Evolutionary conservation across 2,797 vertebrate species (phyloP).

Genomic region (Rhynchonycteris naso): DNA sequence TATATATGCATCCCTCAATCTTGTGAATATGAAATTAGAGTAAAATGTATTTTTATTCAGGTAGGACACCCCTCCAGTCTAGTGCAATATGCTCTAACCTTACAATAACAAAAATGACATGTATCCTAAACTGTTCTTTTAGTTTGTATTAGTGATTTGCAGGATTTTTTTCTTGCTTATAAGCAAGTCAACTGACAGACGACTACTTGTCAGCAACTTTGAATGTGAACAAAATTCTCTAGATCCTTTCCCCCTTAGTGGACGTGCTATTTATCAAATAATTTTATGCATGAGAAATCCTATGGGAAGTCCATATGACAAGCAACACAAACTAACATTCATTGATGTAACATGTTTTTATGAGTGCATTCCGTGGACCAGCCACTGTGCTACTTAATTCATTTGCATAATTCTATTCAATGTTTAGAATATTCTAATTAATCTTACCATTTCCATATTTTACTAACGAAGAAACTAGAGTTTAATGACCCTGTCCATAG

Average conservation of each 20-base stretch:
- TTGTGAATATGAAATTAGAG: neutral
- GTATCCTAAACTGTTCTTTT: neutral
- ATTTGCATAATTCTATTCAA: neutral
- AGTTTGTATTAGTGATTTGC: neutral
- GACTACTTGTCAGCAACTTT: conserved; percentile 25
- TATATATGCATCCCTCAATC: neutral
- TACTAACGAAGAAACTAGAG: neutral
- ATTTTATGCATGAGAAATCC: conserved; percentile 32
- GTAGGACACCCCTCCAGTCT: neutral
- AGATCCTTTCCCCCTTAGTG: conserved; percentile 58
- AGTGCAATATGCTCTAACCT: neutral
- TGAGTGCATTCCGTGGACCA: neutral
- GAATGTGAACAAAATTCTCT: conserved; percentile 23
- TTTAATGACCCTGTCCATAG: neutral
- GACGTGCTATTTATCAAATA: conserved; percentile 33
- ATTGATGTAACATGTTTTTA: neutral
- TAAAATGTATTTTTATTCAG: neutral
- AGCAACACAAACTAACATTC: neutral
- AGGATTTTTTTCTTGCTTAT: conserved; percentile 39
- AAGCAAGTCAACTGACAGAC: conserved; percentile 30
- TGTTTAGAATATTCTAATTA: neutral
- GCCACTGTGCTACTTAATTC: neutral
- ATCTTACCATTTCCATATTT: neutral
- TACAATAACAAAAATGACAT: neutral
- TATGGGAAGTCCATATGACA: conserved; percentile 26